Percentiles rank a stretch among this genome's conserved stretches.
These are phyloP conservation scores for Botrylloides violaceus DNA, from an alignment of 23 tunicate species.

Conservation along the genomic window DNA sequence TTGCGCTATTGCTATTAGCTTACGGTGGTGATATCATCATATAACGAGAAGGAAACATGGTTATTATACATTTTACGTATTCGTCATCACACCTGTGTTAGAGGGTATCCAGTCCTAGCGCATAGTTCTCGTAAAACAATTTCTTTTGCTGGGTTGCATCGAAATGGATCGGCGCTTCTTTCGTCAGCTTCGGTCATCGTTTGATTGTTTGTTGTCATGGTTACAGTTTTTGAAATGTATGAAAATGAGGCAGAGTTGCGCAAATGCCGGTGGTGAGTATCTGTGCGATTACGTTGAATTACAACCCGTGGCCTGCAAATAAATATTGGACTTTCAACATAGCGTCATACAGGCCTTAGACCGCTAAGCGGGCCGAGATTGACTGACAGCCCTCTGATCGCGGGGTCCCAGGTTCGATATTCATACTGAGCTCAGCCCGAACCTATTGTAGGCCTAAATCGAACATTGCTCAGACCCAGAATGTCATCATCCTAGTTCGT, in stretches of 20 bases:
- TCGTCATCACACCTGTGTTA: conserved; percentile 74
- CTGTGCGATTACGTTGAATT: conserved; percentile 10
- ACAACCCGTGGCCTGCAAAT: conserved; percentile 16
- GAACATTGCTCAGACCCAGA: too few relatives aligned
- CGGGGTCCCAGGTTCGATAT: too few relatives aligned
- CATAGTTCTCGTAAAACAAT: conserved; percentile 53
- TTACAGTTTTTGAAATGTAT: not conserved
- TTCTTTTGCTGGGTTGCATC: conserved; percentile 87
- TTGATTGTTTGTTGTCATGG: conserved; percentile 11
- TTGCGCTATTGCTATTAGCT: too few relatives aligned
- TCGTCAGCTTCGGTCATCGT: conserved; percentile 4
- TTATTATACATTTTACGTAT: too few relatives aligned
- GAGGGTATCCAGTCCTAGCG: conserved; percentile 60
- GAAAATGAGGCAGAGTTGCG: not conserved
- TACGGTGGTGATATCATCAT: too few relatives aligned
- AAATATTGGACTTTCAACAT: not conserved
- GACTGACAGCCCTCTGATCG: too few relatives aligned
- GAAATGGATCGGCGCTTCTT: conserved; percentile 39
- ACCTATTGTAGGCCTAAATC: too few relatives aligned
- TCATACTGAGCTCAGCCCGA: too few relatives aligned
- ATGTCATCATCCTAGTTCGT: too few relatives aligned
- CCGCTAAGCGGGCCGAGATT: too few relatives aligned
- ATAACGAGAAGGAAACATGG: too few relatives aligned
- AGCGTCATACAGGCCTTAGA: not conserved
- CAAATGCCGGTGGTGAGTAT: conserved; percentile 1